phyloP scores from a whole-genome alignment of 2,113 vertebrate genomes.

The Chamaetylas fuelleborni region DNA sequence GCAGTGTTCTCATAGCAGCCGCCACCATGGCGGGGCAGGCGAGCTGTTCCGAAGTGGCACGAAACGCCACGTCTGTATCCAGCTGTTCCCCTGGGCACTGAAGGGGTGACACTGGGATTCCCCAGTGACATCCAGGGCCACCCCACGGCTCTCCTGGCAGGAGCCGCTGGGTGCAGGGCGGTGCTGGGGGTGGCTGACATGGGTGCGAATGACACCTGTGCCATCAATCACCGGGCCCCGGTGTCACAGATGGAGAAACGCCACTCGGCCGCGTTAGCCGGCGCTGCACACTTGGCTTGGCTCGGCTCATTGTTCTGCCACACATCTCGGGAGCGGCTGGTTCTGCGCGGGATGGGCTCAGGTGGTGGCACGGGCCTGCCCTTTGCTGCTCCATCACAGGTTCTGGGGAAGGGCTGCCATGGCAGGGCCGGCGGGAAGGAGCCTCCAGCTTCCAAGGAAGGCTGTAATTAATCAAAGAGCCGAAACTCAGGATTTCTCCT shows the following conservation, averaged over 20 bases:
- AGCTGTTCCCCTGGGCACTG: neutral
- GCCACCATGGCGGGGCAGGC: neutral
- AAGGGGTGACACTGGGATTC: neutral
- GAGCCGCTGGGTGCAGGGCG: neutral
- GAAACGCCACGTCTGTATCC: slow-evolving; percentile 2
- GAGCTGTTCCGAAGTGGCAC: slow-evolving; percentile 5
- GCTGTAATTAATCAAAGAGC: neutral
- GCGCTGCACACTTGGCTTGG: slow-evolving; percentile 68
- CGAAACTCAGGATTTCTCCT: neutral
- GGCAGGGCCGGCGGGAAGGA: neutral
- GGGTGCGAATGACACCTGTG: slow-evolving; percentile 85
- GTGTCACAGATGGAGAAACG: slow-evolving; percentile 87
- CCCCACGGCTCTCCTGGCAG: neutral
- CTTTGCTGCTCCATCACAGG: neutral
- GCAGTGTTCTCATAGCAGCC: neutral
- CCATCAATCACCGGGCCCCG: slow-evolving; percentile 79
- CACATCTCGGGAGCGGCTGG: slow-evolving; percentile 56
- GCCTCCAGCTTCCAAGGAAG: neutral
- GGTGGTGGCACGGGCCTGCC: slow-evolving; percentile 56
- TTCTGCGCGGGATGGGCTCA: slow-evolving; percentile 71
- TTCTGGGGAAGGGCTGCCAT: neutral
- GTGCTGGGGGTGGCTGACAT: slow-evolving; percentile 63
- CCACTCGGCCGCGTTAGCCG: slow-evolving; percentile 77
- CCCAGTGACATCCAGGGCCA: neutral
- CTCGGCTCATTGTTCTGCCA: slow-evolving; percentile 72